Evolutionary conservation across 2,888 invertebrate species (phyloP), one percentile per base, ranked within the genome.

Genomic region (Zygothrica quintamaculata): DNA sequence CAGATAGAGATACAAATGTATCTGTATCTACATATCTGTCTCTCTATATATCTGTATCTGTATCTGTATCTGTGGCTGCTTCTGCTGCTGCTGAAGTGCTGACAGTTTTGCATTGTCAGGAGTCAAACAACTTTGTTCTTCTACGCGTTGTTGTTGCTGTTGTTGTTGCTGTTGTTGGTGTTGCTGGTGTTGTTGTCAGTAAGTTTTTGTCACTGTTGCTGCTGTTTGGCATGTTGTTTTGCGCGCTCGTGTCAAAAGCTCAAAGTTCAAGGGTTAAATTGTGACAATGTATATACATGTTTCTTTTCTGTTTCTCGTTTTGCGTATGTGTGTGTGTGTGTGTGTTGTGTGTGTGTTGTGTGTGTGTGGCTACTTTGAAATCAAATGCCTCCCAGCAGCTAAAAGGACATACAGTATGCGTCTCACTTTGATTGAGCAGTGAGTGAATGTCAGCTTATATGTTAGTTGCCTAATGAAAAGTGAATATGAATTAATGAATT

Each of bases 61-160:
- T 44, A 44, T 9, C 51, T 46, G 36, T 29, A 42, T 12, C 16
- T 55, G 50, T 36, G 37, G 22, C 37, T 55, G 31, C 39, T 44
- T 43, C 53, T 36, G 22, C 36, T 13, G 44, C 42, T 39, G 51
- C 29, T 55, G 60, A 65, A 56, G 36, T 56, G 64, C 59, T 87
- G 88, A 86, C 80, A 87, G 88, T 60, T 84, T 57, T 71, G 78
- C 79, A 85, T 74, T 80, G 79, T 80, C 88, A 75, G 76, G 53
- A 67, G 86, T 74, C 79, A 87, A 80, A 80, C 88, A 87, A 80
- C 84, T 82, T 81, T 68, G 53, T 78, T 68, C 55, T 46, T 50
- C 50, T 78, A 59, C 58, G 42, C 9, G 29, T 9, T 48, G 52
- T 78, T 68, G 62, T 44, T 50, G 46, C 33, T 67, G 67, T 74